A percentile compares a stretch with the other conserved stretches of the same genome.
Evolutionary conservation across 2,797 vertebrate species (phyloP).

Genomic region (Holocentrus rufus): DNA sequence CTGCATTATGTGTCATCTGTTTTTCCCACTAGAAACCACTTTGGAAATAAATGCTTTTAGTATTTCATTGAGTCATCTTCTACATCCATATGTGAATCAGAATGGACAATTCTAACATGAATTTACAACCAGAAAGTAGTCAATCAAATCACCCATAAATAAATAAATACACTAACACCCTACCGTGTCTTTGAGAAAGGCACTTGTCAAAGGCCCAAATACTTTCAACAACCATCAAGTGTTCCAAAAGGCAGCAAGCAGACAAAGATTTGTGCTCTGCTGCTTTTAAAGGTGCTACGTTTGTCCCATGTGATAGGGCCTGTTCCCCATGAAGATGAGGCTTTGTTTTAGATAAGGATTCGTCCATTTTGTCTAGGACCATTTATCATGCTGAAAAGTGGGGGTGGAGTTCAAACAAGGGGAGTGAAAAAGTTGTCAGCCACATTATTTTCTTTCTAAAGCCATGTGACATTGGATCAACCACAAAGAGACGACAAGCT

Average conservation of each 20-base stretch:
- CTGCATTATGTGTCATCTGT: constrained; percentile 22
- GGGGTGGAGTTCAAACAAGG: too few relatives aligned
- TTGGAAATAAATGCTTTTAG: background rate
- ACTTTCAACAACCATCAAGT: constrained; percentile 9
- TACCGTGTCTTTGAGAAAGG: constrained; percentile 52
- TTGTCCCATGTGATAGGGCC: constrained; percentile 3
- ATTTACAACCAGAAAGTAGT: constrained; percentile 25
- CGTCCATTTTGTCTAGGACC: too few relatives aligned
- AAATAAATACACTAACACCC: constrained; percentile 47
- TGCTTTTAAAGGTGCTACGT: constrained; percentile 48
- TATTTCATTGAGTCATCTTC: too few relatives aligned
- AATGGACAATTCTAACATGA: constrained; percentile 3
- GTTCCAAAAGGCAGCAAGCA: constrained; percentile 43
- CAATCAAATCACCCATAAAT: constrained; percentile 30
- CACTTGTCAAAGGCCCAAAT: constrained; percentile 49
- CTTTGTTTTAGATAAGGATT: too few relatives aligned
- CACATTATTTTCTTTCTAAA: too few relatives aligned
- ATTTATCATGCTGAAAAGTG: too few relatives aligned
- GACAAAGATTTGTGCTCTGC: constrained; percentile 6
- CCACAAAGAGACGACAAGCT: too few relatives aligned
- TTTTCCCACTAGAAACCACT: background rate
- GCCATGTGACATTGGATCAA: too few relatives aligned
- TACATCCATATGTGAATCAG: constrained; percentile 6
- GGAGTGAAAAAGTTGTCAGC: too few relatives aligned
- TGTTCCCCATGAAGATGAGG: too few relatives aligned